Evolutionary conservation across 2,888 invertebrate genomes (phyloP).

Genomic region (Agriopis leucophaearia): DNA sequence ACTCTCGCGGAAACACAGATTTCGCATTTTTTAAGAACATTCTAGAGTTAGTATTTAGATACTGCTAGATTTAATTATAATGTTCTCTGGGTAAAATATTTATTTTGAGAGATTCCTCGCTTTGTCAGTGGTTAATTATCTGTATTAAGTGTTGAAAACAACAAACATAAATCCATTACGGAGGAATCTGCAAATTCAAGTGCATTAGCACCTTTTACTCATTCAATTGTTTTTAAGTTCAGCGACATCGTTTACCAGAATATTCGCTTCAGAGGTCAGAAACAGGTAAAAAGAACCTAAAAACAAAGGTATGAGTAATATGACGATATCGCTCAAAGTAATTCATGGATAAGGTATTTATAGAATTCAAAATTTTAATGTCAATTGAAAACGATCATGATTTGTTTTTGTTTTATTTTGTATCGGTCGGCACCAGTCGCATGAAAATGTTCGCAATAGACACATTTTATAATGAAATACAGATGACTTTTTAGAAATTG

Average conservation of each 20-base stretch:
- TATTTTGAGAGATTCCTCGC: slow-evolving; percentile 16
- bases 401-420: too few species aligned
- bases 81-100: background rate
- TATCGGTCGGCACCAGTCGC: too few species aligned
- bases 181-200: slow-evolving; percentile 47
- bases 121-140: slow-evolving; percentile 21
- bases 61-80: background rate
- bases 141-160: slow-evolving; percentile 20
- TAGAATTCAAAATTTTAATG: too few species aligned
- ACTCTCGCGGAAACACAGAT: background rate
- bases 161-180: slow-evolving; percentile 36
- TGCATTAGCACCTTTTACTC: slow-evolving; percentile 62
- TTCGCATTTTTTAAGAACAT: too few species aligned
- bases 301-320: background rate
- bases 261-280: slow-evolving; percentile 2
- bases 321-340: too few species aligned
- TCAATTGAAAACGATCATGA: too few species aligned
- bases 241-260: slow-evolving; percentile 23
- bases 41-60: background rate
- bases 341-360: too few species aligned
- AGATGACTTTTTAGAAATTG: too few species aligned
- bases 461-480: too few species aligned
- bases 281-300: background rate
- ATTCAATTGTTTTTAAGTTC: slow-evolving; percentile 35
- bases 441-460: too few species aligned